These are phyloP conservation scores for Acinonyx jubatus DNA, from an alignment of 2,113 vertebrate species.

Conservation along the genomic window DNA sequence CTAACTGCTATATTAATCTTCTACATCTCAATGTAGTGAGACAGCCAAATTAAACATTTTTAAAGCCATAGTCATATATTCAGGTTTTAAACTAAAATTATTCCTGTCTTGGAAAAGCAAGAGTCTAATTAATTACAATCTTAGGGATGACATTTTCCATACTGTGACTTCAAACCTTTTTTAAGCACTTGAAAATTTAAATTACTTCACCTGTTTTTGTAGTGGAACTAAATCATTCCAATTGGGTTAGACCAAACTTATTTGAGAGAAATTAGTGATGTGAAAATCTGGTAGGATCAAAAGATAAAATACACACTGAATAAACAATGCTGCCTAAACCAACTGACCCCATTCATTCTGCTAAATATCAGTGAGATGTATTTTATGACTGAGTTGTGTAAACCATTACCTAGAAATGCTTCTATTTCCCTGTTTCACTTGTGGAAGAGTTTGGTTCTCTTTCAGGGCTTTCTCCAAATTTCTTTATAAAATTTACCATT, in stretches of 20 bases:
- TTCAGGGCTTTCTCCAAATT: neutral
- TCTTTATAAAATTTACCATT: neutral
- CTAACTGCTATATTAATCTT: constrained; percentile 70
- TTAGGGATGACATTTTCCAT: constrained; percentile 34
- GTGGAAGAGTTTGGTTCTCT: neutral
- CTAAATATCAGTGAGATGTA: neutral
- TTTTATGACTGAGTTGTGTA: neutral
- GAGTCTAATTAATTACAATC: constrained; percentile 62
- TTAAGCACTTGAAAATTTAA: constrained; percentile 17
- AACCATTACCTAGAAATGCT: neutral
- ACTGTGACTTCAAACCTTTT: constrained; percentile 3
- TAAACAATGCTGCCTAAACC: neutral
- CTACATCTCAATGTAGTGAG: constrained; percentile 54
- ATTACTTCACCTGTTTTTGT: neutral
- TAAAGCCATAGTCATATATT: constrained; percentile 50
- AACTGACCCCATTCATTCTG: neutral
- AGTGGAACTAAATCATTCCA: neutral
- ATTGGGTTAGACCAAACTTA: neutral
- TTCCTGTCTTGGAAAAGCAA: constrained; percentile 44
- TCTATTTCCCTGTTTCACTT: neutral
- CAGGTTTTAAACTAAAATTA: constrained; percentile 62
- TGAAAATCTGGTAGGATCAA: neutral
- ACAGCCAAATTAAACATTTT: constrained; percentile 80
- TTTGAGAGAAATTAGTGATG: neutral
- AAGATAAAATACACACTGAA: constrained; percentile 40